phyloP scores from a whole-genome alignment of 2,888 invertebrate genomes.

The Lucinisca nassula region DNA sequence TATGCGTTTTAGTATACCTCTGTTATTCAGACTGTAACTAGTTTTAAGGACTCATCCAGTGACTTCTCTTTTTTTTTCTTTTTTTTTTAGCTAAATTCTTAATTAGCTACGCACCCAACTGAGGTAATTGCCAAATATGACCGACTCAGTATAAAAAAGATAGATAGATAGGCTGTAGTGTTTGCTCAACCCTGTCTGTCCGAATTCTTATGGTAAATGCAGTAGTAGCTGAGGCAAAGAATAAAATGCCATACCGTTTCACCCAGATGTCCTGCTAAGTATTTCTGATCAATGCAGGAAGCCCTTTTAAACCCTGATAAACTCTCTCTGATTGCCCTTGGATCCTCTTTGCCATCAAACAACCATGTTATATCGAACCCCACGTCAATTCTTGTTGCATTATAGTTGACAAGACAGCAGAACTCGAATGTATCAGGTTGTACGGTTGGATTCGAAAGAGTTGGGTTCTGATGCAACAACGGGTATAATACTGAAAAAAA shows the following conservation, averaged over 20 bases:
- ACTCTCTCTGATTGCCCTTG: slow-evolving; percentile 10
- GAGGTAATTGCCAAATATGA: too few species aligned
- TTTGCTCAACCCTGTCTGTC: too few species aligned
- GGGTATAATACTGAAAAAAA: slow-evolving; percentile 57
- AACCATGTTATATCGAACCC: slow-evolving; percentile 63
- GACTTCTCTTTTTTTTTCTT: too few species aligned
- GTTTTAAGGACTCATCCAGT: too few species aligned
- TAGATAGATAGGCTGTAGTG: too few species aligned
- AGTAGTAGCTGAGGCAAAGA: not conserved
- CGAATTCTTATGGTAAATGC: too few species aligned
- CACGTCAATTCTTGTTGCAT: slow-evolving; percentile 46
- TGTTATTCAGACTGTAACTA: too few species aligned
- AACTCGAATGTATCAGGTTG: slow-evolving; percentile 54
- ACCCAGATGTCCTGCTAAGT: slow-evolving; percentile 49
- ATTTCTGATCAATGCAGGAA: slow-evolving; percentile 47
- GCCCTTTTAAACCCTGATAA: slow-evolving; percentile 23
- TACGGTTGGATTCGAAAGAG: slow-evolving; percentile 57
- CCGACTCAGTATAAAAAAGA: too few species aligned
- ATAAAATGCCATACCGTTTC: slow-evolving; percentile 10
- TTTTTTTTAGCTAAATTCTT: too few species aligned
- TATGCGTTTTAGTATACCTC: too few species aligned
- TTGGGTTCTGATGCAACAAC: slow-evolving; percentile 39
- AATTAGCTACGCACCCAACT: too few species aligned
- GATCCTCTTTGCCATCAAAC: slow-evolving; percentile 53
- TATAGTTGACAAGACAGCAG: slow-evolving; percentile 52